These are phyloP conservation scores for Emydoidea blandingii DNA, from an alignment of 2,797 vertebrate genomes.

Conservation along the genomic window DNA sequence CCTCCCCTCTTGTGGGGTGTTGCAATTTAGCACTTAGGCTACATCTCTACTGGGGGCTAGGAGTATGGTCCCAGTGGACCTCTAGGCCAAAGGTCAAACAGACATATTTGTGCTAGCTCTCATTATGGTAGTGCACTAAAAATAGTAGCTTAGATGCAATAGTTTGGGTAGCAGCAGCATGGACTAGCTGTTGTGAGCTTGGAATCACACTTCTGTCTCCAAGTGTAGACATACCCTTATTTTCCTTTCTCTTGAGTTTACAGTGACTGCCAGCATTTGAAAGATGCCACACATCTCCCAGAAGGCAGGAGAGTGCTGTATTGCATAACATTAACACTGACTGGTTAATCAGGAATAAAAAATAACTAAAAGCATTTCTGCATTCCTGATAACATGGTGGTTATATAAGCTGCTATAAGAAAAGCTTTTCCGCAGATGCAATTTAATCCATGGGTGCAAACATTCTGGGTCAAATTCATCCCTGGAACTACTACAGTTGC, in stretches of 20 bases:
- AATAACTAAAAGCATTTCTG: neutral
- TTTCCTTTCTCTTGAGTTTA: neutral
- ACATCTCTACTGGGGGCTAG: too few relatives aligned
- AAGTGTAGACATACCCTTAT: neutral
- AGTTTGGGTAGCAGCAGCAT: neutral
- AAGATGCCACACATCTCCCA: neutral
- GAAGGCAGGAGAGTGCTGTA: neutral
- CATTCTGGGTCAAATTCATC: neutral
- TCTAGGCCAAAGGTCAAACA: neutral
- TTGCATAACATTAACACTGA: neutral
- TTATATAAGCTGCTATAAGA: neutral
- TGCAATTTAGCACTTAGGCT: too few relatives aligned
- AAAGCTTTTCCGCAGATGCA: neutral
- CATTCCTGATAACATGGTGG: neutral
- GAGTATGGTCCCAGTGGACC: neutral
- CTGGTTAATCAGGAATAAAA: neutral
- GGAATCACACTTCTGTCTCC: neutral
- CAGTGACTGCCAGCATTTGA: too few relatives aligned
- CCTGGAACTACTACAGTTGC: neutral
- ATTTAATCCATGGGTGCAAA: neutral
- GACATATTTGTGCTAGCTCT: neutral
- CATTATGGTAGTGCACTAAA: neutral
- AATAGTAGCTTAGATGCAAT: neutral
- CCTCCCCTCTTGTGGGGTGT: too few relatives aligned
- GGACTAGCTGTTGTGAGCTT: neutral